A percentile compares a stretch with the other conserved stretches of the same genome.
phyloP scores from a whole-genome alignment of 2,888 invertebrate species.

The Ormyrus rosae region DNA sequence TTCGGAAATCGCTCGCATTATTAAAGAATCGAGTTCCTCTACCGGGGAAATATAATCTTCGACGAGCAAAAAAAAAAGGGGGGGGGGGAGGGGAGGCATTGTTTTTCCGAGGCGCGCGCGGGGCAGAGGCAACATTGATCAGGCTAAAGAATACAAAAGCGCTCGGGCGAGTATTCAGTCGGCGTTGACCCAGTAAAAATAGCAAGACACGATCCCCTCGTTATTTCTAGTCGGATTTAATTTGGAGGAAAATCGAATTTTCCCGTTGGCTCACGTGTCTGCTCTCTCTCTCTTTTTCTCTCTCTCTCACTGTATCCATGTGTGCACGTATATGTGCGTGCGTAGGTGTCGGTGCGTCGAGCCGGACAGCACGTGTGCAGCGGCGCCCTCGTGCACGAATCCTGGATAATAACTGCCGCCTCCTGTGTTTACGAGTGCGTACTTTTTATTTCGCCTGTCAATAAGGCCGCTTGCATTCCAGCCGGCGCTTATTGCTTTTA shows the following conservation, averaged over 20 bases:
- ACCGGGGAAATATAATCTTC: too few relatives aligned
- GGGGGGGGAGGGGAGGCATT: too few relatives aligned
- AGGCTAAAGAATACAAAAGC: neutral
- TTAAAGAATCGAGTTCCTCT: too few relatives aligned
- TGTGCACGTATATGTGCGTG: neutral
- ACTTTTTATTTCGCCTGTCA: conserved; percentile 34
- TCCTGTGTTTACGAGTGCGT: conserved; percentile 61
- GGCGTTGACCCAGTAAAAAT: conserved; percentile 33
- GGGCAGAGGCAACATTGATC: too few relatives aligned
- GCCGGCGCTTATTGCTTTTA: too few relatives aligned
- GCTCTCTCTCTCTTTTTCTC: neutral
- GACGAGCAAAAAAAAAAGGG: too few relatives aligned
- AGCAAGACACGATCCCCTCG: conserved; percentile 52
- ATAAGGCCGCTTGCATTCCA: conserved; percentile 22
- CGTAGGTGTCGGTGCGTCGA: conserved; percentile 64
- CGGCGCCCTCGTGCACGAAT: conserved; percentile 65
- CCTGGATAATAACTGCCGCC: conserved; percentile 65
- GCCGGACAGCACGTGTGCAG: conserved; percentile 64
- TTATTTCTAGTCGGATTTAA: conserved; percentile 54
- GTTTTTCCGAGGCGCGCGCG: too few relatives aligned
- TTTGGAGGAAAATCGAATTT: conserved; percentile 55
- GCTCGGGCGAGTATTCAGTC: conserved; percentile 1
- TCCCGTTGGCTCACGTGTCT: neutral
- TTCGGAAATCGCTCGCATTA: too few relatives aligned
- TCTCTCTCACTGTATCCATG: neutral